These are phyloP conservation scores for Zootermopsis nevadensis DNA, from an alignment of 2,888 invertebrate species.

Conservation along the genomic window DNA sequence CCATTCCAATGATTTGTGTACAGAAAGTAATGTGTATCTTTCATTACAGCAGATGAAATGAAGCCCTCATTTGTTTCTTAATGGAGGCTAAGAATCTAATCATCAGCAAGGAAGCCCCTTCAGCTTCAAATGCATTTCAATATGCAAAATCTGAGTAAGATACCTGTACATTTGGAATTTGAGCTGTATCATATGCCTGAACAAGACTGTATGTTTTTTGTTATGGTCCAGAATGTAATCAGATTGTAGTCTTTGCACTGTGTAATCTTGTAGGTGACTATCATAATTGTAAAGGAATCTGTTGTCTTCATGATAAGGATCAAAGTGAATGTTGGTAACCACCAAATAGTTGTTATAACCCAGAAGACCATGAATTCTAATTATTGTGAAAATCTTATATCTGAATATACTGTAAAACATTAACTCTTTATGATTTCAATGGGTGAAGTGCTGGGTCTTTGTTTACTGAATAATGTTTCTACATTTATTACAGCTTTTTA, in stretches of 20 bases:
- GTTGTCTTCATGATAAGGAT: too few relatives aligned
- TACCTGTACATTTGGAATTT: too few relatives aligned
- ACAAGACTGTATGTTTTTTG: too few relatives aligned
- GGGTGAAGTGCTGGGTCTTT: neutral
- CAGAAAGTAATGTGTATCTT: neutral
- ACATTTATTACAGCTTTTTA: neutral
- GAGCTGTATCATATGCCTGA: too few relatives aligned
- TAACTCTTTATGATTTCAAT: neutral
- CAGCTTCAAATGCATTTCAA: neutral
- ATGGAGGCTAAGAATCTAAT: neutral
- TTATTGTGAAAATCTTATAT: too few relatives aligned
- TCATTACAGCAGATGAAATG: neutral
- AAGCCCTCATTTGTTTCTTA: neutral
- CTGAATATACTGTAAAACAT: too few relatives aligned
- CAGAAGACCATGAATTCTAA: too few relatives aligned
- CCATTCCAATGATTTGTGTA: neutral
- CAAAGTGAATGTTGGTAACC: too few relatives aligned
- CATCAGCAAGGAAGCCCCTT: neutral
- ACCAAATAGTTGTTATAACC: too few relatives aligned
- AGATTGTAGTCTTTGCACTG: neutral
- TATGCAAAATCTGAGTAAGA: conserved; percentile 25
- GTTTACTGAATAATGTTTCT: neutral
- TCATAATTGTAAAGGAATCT: neutral
- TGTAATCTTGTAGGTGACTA: neutral
- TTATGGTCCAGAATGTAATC: neutral